Conservation (phyloP, 2,888 invertebrate species). For the Drosophila austrosaltans region DNA sequence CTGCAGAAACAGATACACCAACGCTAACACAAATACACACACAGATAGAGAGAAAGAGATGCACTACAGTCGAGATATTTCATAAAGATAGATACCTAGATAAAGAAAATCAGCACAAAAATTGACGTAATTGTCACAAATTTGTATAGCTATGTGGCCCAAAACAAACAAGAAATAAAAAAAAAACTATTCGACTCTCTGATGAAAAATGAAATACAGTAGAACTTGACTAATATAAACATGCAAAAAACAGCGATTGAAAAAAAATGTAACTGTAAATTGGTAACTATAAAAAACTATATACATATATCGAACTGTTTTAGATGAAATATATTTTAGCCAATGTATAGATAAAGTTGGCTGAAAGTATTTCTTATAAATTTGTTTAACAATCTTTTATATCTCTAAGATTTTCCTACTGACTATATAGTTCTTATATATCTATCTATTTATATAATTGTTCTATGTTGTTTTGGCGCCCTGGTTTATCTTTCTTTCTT, state of each 20-base stretch:
- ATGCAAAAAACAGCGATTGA: too few relatives aligned
- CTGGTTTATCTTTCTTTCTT: not conserved
- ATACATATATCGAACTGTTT: too few relatives aligned
- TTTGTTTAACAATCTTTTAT: too few relatives aligned
- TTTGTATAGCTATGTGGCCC: conserved; percentile 33
- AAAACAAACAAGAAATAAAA: not conserved
- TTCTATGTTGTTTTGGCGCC: not conserved
- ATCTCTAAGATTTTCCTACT: too few relatives aligned
- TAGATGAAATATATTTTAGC: too few relatives aligned
- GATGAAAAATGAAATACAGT: conserved; percentile 1
- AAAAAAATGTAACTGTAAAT: too few relatives aligned
- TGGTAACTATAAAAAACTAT: too few relatives aligned
- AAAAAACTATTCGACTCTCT: not conserved
- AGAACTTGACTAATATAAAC: not conserved
- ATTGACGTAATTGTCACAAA: conserved; percentile 74
- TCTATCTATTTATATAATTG: not conserved
- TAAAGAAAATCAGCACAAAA: conserved; percentile 66
- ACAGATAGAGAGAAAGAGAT: not conserved
- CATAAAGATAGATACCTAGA: conserved; percentile 33
- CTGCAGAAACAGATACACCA: conserved; percentile 54
- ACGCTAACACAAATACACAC: conserved; percentile 16
- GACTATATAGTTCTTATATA: too few relatives aligned
- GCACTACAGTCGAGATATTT: conserved; percentile 27
- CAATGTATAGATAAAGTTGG: too few relatives aligned
- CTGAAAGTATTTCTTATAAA: too few relatives aligned